Base-by-base conservation (phyloP, 1,140 invertebrate genomes). In the Ericerus pela region DNA sequence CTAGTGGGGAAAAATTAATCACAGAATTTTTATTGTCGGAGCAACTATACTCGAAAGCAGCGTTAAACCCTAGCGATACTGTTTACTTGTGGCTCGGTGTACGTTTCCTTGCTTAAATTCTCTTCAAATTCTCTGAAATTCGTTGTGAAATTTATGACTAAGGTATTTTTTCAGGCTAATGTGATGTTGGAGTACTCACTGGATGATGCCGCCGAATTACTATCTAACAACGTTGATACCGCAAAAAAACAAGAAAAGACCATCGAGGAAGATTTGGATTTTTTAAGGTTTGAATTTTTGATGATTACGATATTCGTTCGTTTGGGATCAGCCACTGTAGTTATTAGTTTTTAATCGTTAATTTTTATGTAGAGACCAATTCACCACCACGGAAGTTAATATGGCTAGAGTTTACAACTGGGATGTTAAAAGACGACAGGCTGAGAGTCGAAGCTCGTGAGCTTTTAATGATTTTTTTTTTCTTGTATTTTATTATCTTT, bases 131-230 rank as follows among this genome's bases (percentile, higher is more conserved):
- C 41, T 20, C 18, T 2, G 41, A 47, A 8, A 2, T 24, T 14
- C 18, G 8, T 38, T 14, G 31, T 38, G 47, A 20, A 29, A 53
- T 54, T 58, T 47, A 37, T 55, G 14, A n/a, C 4, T 20, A 28
- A 41, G 10, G 2, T 38, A 14, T 54, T 55, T 41, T 64, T 64
- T 38, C 62, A 79, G 77, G 95, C 95, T 22, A 97, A 96, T 76
- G 91, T 98, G 0, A 99, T 99, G 95, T 74, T 98, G 62, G 95
- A 98, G 70, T 99, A 98, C 74, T 80, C 81, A 11, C 70, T 98
- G 58, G 82, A 93, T 60, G 93, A 97, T 75, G 95, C 94, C 28
- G 80, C 90, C 70, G 74, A 78, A 57, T 72, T 97, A 30, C 73
- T 99, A 18, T 77, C 77, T 54, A 89, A 90, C 67, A 97, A 98